Base-by-base conservation (phyloP, 2,113 vertebrate genomes). In the Atrichornis clamosus region DNA sequence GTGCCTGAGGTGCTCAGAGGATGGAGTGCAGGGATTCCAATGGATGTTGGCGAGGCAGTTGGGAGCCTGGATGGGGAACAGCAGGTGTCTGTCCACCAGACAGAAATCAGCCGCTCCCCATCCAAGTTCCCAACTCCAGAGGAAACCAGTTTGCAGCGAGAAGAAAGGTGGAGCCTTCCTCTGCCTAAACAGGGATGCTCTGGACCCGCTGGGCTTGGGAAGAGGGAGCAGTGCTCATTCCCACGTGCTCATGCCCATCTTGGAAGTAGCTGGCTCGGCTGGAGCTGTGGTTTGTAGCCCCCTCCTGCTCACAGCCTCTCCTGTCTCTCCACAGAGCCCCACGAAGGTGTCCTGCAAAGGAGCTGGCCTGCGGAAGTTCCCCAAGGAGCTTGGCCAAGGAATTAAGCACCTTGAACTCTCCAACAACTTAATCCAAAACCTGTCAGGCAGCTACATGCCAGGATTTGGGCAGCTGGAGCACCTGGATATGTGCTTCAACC, bases 381-480 rank as follows among this genome's bases (percentile, higher is more conserved):
- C 98, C 13, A 41, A 84, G 93, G 94, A 92, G 50, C 87, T 99
- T 37, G 79, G 97, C 84, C 64, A 44, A 55, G 97, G 84, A 49
- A 91, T 98, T 14, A 96, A 95, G 95, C 91, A 95, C 64, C 96
- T 98, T 1, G 98, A 98, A 95, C 94, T 98, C 84, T 98, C 98
- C 96, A 97, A 98, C 95, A 99, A 98, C 95, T 93, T 98, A 95
- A 98, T 99, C 94, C 97, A 92, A 96, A 97, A 96, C 91, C 92
- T 99, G 74, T 95, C 91, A 13, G 81, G 76, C 19, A 53, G 67
- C 73, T 60, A 30, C 68, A 78, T 86, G 62, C 84, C 97, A 13
- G 86, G 79, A 53, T 90, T 98, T 68, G 93, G 90, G 85, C 97
- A 95, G 70, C 97, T 99, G 58, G 95, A 98, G 82, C 93, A 97